These are phyloP conservation scores for Linnaemya tessellans DNA, from an alignment of 2,888 invertebrate genomes.

Conservation along the genomic window DNA sequence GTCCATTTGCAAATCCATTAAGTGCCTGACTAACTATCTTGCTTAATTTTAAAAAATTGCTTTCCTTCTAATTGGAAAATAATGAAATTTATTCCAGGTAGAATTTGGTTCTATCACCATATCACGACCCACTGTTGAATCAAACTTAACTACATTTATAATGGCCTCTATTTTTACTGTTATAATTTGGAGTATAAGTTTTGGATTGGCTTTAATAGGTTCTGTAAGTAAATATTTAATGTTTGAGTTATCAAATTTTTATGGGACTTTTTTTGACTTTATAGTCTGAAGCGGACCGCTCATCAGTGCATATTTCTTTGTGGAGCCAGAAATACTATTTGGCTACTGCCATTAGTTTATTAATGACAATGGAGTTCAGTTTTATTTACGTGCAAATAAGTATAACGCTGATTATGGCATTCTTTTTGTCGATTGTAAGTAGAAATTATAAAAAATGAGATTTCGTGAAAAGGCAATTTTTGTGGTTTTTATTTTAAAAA, in stretches of 20 bases:
- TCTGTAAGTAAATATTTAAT: slow-evolving; percentile 47
- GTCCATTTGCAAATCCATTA: no score
- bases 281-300: slow-evolving; percentile 42
- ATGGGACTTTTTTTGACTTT: neutral
- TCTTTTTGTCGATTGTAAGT: slow-evolving; percentile 69
- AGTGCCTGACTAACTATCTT: no score
- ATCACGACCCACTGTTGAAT: slow-evolving; percentile 21
- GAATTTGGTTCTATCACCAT: slow-evolving; percentile 46
- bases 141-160: neutral
- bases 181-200: slow-evolving; percentile 25
- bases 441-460: neutral
- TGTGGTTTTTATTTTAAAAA: neutral
- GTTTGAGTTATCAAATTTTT: neutral
- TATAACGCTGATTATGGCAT: slow-evolving; percentile 59
- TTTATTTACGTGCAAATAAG: slow-evolving; percentile 54
- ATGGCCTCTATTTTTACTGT: slow-evolving; percentile 15
- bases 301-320: slow-evolving; percentile 31
- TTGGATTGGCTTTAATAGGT: slow-evolving; percentile 36
- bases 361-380: slow-evolving; percentile 51
- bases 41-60: neutral
- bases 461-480: neutral
- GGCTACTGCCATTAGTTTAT: slow-evolving; percentile 56
- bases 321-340: slow-evolving; percentile 70
- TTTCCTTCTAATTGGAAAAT: neutral
- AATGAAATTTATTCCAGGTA: slow-evolving; percentile 29